phyloP scores from a whole-genome alignment of 1,140 invertebrate genomes.

The Bombus confusus region DNA sequence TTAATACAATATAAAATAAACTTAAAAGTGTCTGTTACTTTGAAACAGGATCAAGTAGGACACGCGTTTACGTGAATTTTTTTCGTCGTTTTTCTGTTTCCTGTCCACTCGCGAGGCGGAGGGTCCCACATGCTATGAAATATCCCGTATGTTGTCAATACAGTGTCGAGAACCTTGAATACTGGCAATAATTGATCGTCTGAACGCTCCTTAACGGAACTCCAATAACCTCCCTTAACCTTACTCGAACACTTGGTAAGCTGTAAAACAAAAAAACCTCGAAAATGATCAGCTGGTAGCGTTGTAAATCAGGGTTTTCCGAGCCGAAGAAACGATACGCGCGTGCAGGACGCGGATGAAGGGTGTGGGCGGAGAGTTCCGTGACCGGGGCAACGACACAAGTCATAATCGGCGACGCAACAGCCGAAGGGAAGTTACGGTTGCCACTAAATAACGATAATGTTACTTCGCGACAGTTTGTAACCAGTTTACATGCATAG shows the following conservation, averaged over 20 bases:
- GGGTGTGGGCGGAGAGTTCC: background rate
- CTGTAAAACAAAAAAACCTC: slow-evolving; percentile 40
- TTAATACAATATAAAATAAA: too few relatives aligned
- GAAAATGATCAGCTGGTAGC: background rate
- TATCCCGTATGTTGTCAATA: too few relatives aligned
- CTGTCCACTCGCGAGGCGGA: too few relatives aligned
- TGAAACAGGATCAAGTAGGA: too few relatives aligned
- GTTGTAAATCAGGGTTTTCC: slow-evolving; percentile 59
- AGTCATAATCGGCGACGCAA: slow-evolving; percentile 51
- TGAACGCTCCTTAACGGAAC: too few relatives aligned
- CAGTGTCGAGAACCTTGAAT: too few relatives aligned
- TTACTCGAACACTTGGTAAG: slow-evolving; percentile 36
- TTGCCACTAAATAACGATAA: slow-evolving; percentile 63
- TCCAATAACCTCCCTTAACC: too few relatives aligned
- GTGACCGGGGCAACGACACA: slow-evolving; percentile 38
- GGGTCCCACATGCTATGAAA: too few relatives aligned
- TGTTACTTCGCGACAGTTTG: slow-evolving; percentile 47
- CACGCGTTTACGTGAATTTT: too few relatives aligned
- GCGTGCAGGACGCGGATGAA: slow-evolving; percentile 30
- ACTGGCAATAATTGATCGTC: too few relatives aligned
- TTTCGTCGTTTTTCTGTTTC: too few relatives aligned
- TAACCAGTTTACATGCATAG: slow-evolving; percentile 47
- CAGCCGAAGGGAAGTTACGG: slow-evolving; percentile 36
- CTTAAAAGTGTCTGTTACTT: too few relatives aligned
- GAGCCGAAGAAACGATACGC: background rate